A percentile compares a stretch with the other conserved stretches of the same genome.
Conservation (phyloP, 2,888 invertebrate species). For the Tipula lateralis region DNA sequence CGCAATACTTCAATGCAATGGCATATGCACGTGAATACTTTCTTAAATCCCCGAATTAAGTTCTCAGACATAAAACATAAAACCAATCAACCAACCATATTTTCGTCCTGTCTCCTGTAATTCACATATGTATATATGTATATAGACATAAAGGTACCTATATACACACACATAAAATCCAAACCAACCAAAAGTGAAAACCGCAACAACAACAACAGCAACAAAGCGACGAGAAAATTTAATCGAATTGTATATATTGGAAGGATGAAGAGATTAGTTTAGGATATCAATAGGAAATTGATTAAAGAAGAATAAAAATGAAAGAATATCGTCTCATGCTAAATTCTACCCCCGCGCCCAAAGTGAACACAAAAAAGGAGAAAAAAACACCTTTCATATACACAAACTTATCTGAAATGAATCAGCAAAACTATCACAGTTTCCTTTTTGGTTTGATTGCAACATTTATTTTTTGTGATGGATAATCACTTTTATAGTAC, state of each 20-base stretch:
- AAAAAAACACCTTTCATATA: not conserved
- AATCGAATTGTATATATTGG: conserved; percentile 3
- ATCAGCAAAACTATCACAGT: conserved; percentile 24
- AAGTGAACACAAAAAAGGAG: not conserved
- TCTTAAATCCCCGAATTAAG: not conserved
- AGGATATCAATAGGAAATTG: conserved; percentile 24
- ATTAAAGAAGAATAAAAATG: conserved; percentile 11
- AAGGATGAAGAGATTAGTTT: conserved; percentile 24
- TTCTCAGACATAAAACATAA: not conserved
- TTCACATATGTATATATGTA: not conserved
- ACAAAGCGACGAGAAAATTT: not conserved
- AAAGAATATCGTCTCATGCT: not conserved
- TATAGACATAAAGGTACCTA: too few relatives aligned
- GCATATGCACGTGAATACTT: not conserved
- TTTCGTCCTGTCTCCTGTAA: not conserved
- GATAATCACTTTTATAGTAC: conserved; percentile 19
- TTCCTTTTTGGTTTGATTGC: conserved; percentile 19
- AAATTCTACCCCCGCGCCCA: not conserved
- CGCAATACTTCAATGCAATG: not conserved
- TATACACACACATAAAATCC: not conserved
- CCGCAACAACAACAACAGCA: not conserved
- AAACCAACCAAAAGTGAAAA: not conserved
- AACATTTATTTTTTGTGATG: conserved; percentile 2
- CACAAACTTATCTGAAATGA: not conserved
- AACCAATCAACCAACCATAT: not conserved